Evolutionary conservation across 2,113 vertebrate genomes (phyloP).

Genomic region (Meles meles): DNA sequence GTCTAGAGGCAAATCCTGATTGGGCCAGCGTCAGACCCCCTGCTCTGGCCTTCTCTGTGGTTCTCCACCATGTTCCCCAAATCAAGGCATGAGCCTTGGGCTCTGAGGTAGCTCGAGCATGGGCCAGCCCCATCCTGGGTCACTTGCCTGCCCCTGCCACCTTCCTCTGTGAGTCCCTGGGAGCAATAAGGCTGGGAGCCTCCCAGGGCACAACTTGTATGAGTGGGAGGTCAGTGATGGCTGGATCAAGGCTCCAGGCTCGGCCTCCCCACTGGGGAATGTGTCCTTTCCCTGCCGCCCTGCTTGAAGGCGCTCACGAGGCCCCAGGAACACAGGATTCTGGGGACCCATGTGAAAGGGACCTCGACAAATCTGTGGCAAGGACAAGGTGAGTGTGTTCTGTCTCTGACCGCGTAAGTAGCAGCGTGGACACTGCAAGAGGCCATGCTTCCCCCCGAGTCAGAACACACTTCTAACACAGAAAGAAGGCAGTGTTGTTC

Average conservation of each 20-base stretch:
- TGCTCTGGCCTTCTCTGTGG: neutral
- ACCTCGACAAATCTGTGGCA: accelerated
- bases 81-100: neutral
- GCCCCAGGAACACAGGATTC: neutral
- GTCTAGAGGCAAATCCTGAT: neutral
- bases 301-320: accelerated
- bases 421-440: accelerated
- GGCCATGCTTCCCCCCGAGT: neutral
- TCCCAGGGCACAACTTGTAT: neutral
- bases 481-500: neutral
- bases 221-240: neutral
- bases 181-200: neutral
- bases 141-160: neutral
- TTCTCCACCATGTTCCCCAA: neutral
- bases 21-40: neutral
- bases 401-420: accelerated
- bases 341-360: accelerated
- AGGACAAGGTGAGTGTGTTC: accelerated
- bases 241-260: neutral
- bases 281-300: accelerated
- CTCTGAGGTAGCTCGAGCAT: neutral
- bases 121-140: neutral
- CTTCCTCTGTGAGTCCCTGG: neutral
- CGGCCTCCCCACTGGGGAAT: neutral
- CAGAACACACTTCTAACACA: neutral